A percentile compares a stretch with the other conserved stretches of the same genome.
phyloP scores from a whole-genome alignment of 2,888 invertebrate species.

The Aporophyla nigra region DNA sequence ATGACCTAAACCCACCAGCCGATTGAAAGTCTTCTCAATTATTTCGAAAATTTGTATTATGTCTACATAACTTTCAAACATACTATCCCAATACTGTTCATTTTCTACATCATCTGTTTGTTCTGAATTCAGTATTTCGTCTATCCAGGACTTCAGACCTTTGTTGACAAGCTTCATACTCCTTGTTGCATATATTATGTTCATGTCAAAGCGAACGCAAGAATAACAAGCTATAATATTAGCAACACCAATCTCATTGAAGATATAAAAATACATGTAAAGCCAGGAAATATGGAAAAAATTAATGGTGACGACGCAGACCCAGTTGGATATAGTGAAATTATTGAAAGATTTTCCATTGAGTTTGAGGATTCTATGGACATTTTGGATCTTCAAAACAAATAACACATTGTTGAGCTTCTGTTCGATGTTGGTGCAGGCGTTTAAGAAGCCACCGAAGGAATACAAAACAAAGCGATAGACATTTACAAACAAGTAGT shows the following conservation, averaged over 20 bases:
- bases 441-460: background rate
- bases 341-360: background rate
- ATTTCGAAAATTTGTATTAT: slow-evolving; percentile 20
- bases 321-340: slow-evolving; percentile 25
- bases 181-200: slow-evolving; percentile 19
- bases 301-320: slow-evolving; percentile 7
- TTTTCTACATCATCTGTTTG: background rate
- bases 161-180: slow-evolving; percentile 7
- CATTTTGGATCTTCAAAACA: slow-evolving; percentile 38
- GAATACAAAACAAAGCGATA: slow-evolving; percentile 2
- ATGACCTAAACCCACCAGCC: background rate
- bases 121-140: slow-evolving; percentile 9
- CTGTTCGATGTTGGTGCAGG: slow-evolving; percentile 16
- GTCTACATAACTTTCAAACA: slow-evolving; percentile 22
- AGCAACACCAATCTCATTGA: background rate
- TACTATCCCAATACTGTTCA: slow-evolving; percentile 16
- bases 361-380: slow-evolving; percentile 13
- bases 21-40: slow-evolving; percentile 21
- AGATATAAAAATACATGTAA: background rate
- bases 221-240: background rate
- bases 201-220: slow-evolving; percentile 21
- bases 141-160: slow-evolving; percentile 4
- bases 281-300: slow-evolving; percentile 8
- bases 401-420: slow-evolving; percentile 21
- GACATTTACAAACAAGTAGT: background rate